These are phyloP conservation scores for Xanthorhoe spadicearia DNA, from an alignment of 2,888 invertebrate genomes.

Conservation along the genomic window DNA sequence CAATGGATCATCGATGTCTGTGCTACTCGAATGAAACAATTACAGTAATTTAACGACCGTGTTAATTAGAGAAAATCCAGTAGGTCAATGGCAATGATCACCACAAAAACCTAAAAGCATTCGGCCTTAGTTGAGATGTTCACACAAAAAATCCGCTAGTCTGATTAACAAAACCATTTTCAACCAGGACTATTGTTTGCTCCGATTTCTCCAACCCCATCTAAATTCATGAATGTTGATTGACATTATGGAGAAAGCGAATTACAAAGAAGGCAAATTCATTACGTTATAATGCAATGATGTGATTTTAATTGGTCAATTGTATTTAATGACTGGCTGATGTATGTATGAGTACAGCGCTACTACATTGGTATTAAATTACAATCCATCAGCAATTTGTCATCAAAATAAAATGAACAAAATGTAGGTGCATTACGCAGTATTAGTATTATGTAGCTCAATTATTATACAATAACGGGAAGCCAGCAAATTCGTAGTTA, in stretches of 20 bases:
- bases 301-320: constrained; percentile 62
- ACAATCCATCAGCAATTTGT: constrained; percentile 37
- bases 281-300: constrained; percentile 53
- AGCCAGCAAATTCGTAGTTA: not conserved
- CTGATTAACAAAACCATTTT: constrained; percentile 51
- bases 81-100: constrained; percentile 70
- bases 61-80: constrained; percentile 71
- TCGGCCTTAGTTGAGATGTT: constrained; percentile 57
- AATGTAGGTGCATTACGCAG: not conserved
- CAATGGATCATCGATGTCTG: constrained; percentile 1
- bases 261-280: constrained; percentile 50
- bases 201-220: constrained; percentile 45
- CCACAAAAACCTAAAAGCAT: constrained; percentile 56
- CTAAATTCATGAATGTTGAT: constrained; percentile 52
- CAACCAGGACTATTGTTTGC: constrained; percentile 52
- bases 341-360: constrained; percentile 38
- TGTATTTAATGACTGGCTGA: constrained; percentile 49
- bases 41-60: constrained; percentile 45
- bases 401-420: constrained; percentile 21
- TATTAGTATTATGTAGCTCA: not conserved
- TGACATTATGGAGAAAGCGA: constrained; percentile 61
- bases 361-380: constrained; percentile 38
- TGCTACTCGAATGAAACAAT: constrained; percentile 18
- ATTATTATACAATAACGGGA: not conserved
- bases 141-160: constrained; percentile 56